phyloP scores from a whole-genome alignment of 2,888 invertebrate species.

The Limnephilus auricula region DNA sequence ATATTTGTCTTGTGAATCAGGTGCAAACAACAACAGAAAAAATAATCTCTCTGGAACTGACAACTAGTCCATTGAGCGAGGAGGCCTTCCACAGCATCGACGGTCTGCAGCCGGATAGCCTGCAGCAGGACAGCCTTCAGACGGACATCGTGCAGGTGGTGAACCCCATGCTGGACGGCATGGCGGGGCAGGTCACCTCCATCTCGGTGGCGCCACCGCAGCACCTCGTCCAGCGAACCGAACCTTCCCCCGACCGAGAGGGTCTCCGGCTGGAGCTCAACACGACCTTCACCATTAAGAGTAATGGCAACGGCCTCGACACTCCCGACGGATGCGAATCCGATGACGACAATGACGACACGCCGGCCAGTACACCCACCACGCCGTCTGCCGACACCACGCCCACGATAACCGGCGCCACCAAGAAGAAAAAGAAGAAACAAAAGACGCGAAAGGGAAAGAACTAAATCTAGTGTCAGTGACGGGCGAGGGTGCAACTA shows the following conservation, averaged over 20 bases:
- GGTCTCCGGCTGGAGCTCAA: conserved; percentile 61
- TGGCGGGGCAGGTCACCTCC: conserved; percentile 75
- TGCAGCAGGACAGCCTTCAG: conserved; percentile 78
- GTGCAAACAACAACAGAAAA: conserved; percentile 95
- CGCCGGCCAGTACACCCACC: conserved; percentile 55
- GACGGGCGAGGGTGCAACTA: conserved; percentile 47
- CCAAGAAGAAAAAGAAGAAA: conserved; percentile 65
- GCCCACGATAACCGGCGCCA: conserved; percentile 39
- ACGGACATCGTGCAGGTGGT: conserved; percentile 78
- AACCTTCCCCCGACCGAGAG: conserved; percentile 54
- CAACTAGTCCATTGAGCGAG: conserved; percentile 81
- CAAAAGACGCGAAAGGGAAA: conserved; percentile 58
- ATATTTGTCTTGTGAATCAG: conserved; percentile 73
- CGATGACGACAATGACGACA: conserved; percentile 58
- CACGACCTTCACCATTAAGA: conserved; percentile 59
- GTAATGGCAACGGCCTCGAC: conserved; percentile 53
- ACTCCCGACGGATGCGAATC: conserved; percentile 54
- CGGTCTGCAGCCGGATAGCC: conserved; percentile 75
- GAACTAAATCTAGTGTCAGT: conserved; percentile 47
- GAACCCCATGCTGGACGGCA: conserved; percentile 75
- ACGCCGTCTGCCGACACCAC: conserved; percentile 59
- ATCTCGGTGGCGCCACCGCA: conserved; percentile 75
- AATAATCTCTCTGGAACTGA: conserved; percentile 92
- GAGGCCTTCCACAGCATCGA: conserved; percentile 75
- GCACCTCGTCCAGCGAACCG: conserved; percentile 65